phyloP scores from a whole-genome alignment of 2,888 invertebrate species.

The Smittia aterrima region DNA sequence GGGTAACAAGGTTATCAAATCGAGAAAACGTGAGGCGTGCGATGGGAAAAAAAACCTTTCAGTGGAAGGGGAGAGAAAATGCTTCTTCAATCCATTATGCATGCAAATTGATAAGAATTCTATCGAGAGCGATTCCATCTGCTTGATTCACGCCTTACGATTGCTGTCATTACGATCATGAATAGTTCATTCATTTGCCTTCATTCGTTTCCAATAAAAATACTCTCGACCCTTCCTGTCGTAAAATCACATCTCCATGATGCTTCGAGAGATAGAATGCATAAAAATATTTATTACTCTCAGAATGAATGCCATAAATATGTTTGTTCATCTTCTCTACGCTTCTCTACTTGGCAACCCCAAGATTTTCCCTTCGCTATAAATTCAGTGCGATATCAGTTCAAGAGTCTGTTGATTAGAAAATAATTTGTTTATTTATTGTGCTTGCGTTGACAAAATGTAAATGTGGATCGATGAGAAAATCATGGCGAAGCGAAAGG shows the following conservation, averaged over 20 bases:
- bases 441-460: background rate
- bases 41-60: too few species aligned
- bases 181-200: background rate
- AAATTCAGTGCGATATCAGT: constrained; percentile 12
- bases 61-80: too few species aligned
- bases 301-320: background rate
- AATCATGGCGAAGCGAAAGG: background rate
- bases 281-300: constrained; percentile 11
- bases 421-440: constrained; percentile 36
- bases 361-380: background rate
- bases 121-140: background rate
- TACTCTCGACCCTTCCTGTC: background rate
- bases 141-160: background rate
- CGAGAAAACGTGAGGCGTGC: too few species aligned
- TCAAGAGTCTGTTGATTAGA: constrained; percentile 33
- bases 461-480: constrained; percentile 7
- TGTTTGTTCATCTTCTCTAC: background rate
- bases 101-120: background rate
- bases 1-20: too few species aligned
- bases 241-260: background rate
- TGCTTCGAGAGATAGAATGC: background rate
- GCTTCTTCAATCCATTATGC: too few species aligned
- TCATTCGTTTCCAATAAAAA: constrained; percentile 4
- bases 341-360: background rate
- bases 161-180: background rate